Conservation (phyloP, 1,140 invertebrate species). For the Bombus pascuorum region DNA sequence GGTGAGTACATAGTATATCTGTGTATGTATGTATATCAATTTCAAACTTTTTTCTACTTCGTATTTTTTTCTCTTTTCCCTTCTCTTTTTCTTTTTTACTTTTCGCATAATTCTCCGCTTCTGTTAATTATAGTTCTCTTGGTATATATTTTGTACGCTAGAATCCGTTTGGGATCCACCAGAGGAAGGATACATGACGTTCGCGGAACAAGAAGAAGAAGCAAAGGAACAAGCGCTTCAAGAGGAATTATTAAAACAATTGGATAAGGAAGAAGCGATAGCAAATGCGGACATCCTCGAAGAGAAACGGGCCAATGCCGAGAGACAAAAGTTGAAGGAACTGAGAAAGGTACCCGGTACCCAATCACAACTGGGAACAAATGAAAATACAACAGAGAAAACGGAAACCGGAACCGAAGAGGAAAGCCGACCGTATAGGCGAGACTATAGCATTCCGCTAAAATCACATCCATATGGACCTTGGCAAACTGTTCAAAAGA, state of each 20-base stretch:
- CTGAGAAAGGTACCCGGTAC: conserved; percentile 77
- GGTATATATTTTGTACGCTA: conserved; percentile 59
- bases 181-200: conserved; percentile 85
- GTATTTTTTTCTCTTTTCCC: neutral
- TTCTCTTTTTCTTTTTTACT: no score
- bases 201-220: conserved; percentile 85
- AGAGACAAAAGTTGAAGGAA: conserved; percentile 79
- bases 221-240: conserved; percentile 76
- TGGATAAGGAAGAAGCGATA: conserved; percentile 82
- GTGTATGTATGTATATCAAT: neutral
- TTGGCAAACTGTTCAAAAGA: conserved; percentile 85
- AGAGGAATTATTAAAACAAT: conserved; percentile 82
- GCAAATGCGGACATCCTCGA: conserved; percentile 72
- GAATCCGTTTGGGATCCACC: conserved; percentile 87
- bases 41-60: neutral
- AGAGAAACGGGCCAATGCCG: conserved; percentile 81
- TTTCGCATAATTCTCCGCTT: neutral
- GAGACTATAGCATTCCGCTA: conserved; percentile 79
- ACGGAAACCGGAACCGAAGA: conserved; percentile 67
- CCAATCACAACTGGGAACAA: conserved; percentile 58
- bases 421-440: conserved; percentile 80
- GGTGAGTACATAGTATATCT: conserved; percentile 80
- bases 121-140: neutral
- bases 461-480: conserved; percentile 85
- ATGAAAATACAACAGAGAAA: conserved; percentile 53